Percentiles rank a stretch among this genome's conserved stretches.
phyloP scores from a whole-genome alignment of 2,888 invertebrate species.

The Lasius platythorax region DNA sequence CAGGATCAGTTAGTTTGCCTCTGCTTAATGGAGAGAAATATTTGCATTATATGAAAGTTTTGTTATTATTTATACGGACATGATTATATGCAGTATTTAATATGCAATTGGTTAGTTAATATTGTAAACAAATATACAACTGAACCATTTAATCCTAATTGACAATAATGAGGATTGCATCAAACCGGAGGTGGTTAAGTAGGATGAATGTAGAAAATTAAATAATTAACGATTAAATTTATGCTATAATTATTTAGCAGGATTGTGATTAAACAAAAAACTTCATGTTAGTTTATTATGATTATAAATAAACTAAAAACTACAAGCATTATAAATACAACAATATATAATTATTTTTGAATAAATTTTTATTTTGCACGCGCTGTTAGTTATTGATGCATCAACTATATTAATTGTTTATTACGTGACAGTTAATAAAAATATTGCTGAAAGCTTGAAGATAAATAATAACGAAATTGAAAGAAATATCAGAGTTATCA shows the following conservation, averaged over 20 bases:
- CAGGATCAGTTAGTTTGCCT: background rate
- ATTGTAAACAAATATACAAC: conserved; percentile 37
- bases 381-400: background rate
- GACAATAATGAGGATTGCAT: conserved; percentile 33
- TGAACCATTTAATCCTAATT: conserved; percentile 42
- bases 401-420: background rate
- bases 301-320: background rate
- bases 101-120: conserved; percentile 26
- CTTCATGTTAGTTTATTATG: background rate
- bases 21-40: background rate
- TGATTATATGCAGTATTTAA: conserved; percentile 33
- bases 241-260: conserved; percentile 20
- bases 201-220: conserved; percentile 17
- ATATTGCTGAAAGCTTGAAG: background rate
- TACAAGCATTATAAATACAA: background rate
- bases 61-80: background rate
- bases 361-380: background rate
- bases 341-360: conserved; percentile 1
- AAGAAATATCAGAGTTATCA: background rate
- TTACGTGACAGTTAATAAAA: background rate
- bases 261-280: conserved; percentile 2
- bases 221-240: conserved; percentile 46
- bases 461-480: background rate
- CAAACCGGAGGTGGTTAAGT: conserved; percentile 30
- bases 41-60: conserved; percentile 10